A percentile compares a stretch with the other conserved stretches of the same genome.
Evolutionary conservation across 2,113 vertebrate species (phyloP).

Genomic region (Platichthys flesus): DNA sequence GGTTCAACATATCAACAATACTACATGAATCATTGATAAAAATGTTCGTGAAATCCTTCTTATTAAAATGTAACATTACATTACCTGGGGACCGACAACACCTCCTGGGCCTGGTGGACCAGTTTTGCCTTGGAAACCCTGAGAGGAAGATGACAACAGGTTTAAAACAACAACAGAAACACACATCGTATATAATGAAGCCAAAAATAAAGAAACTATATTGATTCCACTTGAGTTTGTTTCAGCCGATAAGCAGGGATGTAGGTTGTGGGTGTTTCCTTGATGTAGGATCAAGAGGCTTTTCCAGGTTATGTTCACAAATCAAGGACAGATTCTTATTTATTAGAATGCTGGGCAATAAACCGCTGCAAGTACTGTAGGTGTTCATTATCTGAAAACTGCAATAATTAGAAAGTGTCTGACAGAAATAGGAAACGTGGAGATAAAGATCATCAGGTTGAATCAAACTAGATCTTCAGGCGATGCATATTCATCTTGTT

Average conservation of each 20-base stretch:
- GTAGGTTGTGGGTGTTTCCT: not conserved
- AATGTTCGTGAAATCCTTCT: not conserved
- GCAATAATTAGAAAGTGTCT: not conserved
- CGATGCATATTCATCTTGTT: not conserved
- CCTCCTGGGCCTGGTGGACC: constrained; percentile 97
- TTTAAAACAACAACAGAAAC: constrained; percentile 4
- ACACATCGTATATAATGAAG: constrained; percentile 7
- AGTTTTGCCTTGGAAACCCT: constrained; percentile 99
- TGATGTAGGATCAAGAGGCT: not conserved
- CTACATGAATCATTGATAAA: not conserved
- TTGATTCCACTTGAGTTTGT: not conserved
- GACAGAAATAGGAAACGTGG: not conserved
- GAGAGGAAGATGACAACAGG: constrained; percentile 29
- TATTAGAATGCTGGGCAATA: not conserved
- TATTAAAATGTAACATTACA: constrained; percentile 25
- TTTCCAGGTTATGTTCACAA: not conserved
- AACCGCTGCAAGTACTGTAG: not conserved
- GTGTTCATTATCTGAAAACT: not conserved
- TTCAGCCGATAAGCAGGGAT: not conserved
- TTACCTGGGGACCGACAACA: constrained; percentile 97
- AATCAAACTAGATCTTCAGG: not conserved
- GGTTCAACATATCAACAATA: not conserved
- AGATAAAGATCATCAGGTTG: not conserved
- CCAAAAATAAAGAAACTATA: not conserved
- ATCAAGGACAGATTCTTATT: not conserved